These are phyloP conservation scores for Cryptotermes secundus DNA, from an alignment of 1,140 invertebrate genomes.

Conservation along the genomic window DNA sequence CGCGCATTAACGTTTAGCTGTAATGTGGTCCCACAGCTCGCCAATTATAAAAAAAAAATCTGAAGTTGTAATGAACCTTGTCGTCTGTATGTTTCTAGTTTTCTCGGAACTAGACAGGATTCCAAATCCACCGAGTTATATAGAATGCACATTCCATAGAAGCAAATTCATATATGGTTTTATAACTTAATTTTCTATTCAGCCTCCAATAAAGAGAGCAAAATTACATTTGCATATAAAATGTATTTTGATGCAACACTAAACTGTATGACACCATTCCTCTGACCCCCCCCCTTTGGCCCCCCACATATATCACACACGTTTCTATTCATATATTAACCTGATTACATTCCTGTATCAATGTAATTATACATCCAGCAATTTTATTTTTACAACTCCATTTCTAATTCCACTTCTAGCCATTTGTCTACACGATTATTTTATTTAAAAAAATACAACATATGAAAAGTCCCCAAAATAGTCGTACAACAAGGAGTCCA, in stretches of 20 bases:
- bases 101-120: neutral
- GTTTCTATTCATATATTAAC: neutral
- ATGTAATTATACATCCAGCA: neutral
- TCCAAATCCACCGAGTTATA: neutral
- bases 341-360: neutral
- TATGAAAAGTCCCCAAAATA: neutral
- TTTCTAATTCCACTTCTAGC: neutral
- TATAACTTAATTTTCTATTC: conserved; percentile 5
- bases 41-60: neutral
- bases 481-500: neutral
- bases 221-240: neutral
- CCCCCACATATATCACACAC: neutral
- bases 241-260: neutral
- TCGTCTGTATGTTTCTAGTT: neutral
- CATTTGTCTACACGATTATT: neutral
- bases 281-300: neutral
- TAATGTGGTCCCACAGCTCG: too few relatives aligned
- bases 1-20: too few relatives aligned
- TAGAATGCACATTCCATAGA: neutral
- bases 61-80: neutral
- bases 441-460: neutral
- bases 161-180: neutral
- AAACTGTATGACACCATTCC: neutral
- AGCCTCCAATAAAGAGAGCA: neutral
- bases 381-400: neutral